Conservation (phyloP, 2,888 invertebrate species). For the Brenthis hecate region DNA sequence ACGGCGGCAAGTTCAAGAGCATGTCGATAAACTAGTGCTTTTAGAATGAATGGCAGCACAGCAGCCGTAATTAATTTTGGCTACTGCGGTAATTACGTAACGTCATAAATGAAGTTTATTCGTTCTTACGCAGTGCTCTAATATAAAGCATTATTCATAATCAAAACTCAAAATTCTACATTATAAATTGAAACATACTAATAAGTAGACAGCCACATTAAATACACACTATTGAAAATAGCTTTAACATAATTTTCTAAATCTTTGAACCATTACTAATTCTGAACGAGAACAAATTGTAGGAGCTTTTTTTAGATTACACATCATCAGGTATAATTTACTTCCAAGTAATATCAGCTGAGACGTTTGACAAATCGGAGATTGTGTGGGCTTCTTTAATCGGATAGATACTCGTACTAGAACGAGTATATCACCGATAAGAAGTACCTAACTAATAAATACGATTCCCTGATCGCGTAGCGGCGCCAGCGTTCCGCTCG, state of each 20-base stretch:
- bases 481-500: conserved; percentile 72
- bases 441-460: conserved; percentile 61
- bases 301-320: background rate
- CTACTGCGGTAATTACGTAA: conserved; percentile 56
- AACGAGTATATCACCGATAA: conserved; percentile 67
- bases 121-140: conserved; percentile 49
- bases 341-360: background rate
- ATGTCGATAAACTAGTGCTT: conserved; percentile 53
- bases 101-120: conserved; percentile 10
- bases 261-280: no score
- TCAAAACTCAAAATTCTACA: no score
- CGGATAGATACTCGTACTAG: conserved; percentile 18
- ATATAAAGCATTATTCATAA: no score
- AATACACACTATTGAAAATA: no score
- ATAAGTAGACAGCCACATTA: no score
- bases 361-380: conserved; percentile 23
- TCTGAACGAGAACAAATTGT: no score
- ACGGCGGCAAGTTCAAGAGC: conserved; percentile 68
- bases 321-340: background rate
- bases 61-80: conserved; percentile 56
- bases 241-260: no score
- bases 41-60: conserved; percentile 54
- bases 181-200: no score
- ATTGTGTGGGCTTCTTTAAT: conserved; percentile 32
- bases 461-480: conserved; percentile 66